phyloP scores from a whole-genome alignment of 1,140 invertebrate genomes.

The Babylonia areolata region DNA sequence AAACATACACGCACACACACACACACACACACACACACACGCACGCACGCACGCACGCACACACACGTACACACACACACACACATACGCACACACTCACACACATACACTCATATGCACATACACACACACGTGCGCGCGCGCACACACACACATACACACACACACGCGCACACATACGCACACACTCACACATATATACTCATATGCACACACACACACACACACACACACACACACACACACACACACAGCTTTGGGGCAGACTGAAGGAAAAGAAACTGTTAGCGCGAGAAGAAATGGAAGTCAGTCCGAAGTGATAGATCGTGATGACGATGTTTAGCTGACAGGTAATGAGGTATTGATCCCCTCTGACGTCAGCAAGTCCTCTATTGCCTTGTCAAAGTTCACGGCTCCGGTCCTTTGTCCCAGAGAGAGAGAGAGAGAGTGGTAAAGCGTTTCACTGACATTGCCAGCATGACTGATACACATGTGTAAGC shows the following conservation, averaged over 20 bases:
- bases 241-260: slow-evolving; percentile 4
- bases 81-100: not conserved
- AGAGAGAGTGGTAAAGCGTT: too few species aligned
- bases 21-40: not conserved
- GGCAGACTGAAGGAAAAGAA: too few species aligned
- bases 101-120: not conserved
- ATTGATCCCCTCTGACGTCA: too few species aligned
- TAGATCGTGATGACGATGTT: too few species aligned
- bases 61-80: not conserved
- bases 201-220: not conserved
- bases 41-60: not conserved
- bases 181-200: not conserved
- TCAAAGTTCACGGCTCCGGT: too few species aligned
- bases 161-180: not conserved
- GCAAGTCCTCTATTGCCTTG: too few species aligned
- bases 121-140: not conserved
- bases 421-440: too few species aligned
- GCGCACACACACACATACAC: not conserved
- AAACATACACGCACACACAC: not conserved
- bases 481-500: too few species aligned
- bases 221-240: not conserved
- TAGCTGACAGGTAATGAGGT: too few species aligned
- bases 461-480: too few species aligned
- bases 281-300: too few species aligned
- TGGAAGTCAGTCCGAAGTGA: too few species aligned